phyloP scores from a whole-genome alignment of 2,888 invertebrate genomes.

The Nysson spinosus region DNA sequence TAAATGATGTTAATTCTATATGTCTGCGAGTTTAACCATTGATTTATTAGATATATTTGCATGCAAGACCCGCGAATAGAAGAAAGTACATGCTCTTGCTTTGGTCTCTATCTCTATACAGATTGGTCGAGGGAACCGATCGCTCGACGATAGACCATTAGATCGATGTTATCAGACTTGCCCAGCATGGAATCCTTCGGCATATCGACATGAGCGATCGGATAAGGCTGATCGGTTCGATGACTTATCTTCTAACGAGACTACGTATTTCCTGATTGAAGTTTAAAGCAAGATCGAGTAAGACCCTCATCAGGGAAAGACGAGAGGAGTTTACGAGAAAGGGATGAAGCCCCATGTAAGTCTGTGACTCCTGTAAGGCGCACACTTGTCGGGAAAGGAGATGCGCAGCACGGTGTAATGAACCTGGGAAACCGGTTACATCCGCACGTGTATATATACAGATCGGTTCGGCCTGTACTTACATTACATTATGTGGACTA shows the following conservation, averaged over 20 bases:
- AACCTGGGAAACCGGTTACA: constrained; percentile 77
- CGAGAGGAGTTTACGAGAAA: constrained; percentile 54
- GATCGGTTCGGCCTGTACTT: constrained; percentile 66
- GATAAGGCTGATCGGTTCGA: constrained; percentile 44
- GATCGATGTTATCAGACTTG: constrained; percentile 42
- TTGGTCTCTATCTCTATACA: background rate
- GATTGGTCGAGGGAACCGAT: constrained; percentile 19
- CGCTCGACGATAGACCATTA: constrained; percentile 38
- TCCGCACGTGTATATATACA: constrained; percentile 66
- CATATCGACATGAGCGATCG: constrained; percentile 38
- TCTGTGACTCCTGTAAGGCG: constrained; percentile 60
- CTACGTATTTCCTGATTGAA: constrained; percentile 49
- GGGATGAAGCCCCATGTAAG: constrained; percentile 62
- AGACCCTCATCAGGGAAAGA: constrained; percentile 30
- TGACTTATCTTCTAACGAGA: constrained; percentile 51
- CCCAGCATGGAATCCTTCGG: constrained; percentile 18
- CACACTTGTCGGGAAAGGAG: constrained; percentile 75
- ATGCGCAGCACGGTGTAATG: constrained; percentile 75
- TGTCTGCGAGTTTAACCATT: constrained; percentile 17
- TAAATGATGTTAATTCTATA: constrained; percentile 7
- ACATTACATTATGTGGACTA: constrained; percentile 56
- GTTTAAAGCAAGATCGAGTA: constrained; percentile 23
- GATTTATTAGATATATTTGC: background rate
- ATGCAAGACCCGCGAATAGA: background rate
- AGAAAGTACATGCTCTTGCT: background rate